Percentiles rank a stretch among this genome's conserved stretches.
Evolutionary conservation across 2,888 invertebrate species (phyloP).

Genomic region (Spodoptera exigua): DNA sequence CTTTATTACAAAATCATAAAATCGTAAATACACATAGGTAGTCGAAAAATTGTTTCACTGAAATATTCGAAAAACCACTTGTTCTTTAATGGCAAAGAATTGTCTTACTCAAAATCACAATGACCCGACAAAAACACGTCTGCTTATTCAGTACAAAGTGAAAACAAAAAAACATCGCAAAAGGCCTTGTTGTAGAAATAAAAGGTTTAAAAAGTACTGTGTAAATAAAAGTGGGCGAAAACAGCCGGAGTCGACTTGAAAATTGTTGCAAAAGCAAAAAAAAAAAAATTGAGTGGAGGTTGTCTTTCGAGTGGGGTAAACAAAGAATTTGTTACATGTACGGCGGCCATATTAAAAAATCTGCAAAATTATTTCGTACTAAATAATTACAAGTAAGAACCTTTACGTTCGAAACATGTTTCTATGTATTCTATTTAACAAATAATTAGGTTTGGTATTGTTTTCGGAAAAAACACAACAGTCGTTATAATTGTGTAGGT

Average conservation of each 20-base stretch:
- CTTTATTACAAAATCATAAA: no score
- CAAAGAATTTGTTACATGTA: constrained; percentile 3
- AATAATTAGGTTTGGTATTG: not conserved
- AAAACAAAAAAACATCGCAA: constrained; percentile 16
- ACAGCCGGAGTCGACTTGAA: constrained; percentile 5
- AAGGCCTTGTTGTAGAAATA: constrained; percentile 31
- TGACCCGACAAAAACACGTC: no score
- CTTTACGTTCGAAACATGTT: not conserved
- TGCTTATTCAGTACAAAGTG: not conserved
- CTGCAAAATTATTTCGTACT: constrained; percentile 1
- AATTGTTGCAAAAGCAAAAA: constrained; percentile 12
- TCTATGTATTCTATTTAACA: constrained; percentile 9
- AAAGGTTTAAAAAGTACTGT: constrained; percentile 38
- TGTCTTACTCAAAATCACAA: not conserved
- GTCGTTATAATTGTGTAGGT: not conserved
- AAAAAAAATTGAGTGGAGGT: not conserved
- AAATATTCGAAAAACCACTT: no score
- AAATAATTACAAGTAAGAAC: constrained; percentile 11
- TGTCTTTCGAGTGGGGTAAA: constrained; percentile 17
- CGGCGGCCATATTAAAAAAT: constrained; percentile 5
- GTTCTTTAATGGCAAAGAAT: not conserved
- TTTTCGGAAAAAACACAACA: constrained; percentile 1
- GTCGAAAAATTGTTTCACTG: no score
- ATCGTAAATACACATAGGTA: no score
- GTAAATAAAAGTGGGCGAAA: constrained; percentile 23